These are phyloP conservation scores for Hirtodrosophila histrioides DNA, from an alignment of 2,888 invertebrate species.

Conservation along the genomic window DNA sequence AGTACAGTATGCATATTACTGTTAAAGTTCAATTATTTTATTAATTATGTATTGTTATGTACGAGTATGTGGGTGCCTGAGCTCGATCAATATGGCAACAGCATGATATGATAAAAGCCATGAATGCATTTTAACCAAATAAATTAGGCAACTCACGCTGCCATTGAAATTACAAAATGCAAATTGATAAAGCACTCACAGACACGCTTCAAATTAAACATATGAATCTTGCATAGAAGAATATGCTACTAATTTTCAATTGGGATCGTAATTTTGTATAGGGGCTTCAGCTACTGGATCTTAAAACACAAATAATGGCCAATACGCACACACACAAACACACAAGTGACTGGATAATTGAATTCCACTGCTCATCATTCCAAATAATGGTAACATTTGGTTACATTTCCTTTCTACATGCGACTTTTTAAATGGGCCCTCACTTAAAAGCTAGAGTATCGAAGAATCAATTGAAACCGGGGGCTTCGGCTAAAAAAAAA, in stretches of 20 bases:
- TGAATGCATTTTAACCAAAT: constrained; percentile 36
- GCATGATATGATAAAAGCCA: constrained; percentile 50
- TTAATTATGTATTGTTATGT: constrained; percentile 13
- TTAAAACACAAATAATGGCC: constrained; percentile 12
- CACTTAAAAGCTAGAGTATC: no score
- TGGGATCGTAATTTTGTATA: constrained; percentile 25
- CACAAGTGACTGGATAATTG: constrained; percentile 29
- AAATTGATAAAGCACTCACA: constrained; percentile 60
- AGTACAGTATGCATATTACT: background rate
- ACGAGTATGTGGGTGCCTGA: constrained; percentile 47
- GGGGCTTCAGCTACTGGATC: constrained; percentile 7
- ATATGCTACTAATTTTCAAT: constrained; percentile 37
- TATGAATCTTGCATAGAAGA: constrained; percentile 73
- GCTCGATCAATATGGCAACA: constrained; percentile 52
- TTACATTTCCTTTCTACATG: no score
- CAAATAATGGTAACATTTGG: no score
- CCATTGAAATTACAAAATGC: constrained; percentile 25
- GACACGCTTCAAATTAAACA: constrained; percentile 37
- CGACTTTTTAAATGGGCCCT: no score
- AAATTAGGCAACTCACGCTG: constrained; percentile 2
- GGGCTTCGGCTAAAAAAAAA: no score
- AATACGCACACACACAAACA: constrained; percentile 28
- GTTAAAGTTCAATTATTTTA: constrained; percentile 4
- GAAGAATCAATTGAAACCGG: no score
- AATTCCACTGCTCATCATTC: constrained; percentile 22